Conservation (phyloP, 2,888 invertebrate species). For the Branchellion lobata region DNA sequence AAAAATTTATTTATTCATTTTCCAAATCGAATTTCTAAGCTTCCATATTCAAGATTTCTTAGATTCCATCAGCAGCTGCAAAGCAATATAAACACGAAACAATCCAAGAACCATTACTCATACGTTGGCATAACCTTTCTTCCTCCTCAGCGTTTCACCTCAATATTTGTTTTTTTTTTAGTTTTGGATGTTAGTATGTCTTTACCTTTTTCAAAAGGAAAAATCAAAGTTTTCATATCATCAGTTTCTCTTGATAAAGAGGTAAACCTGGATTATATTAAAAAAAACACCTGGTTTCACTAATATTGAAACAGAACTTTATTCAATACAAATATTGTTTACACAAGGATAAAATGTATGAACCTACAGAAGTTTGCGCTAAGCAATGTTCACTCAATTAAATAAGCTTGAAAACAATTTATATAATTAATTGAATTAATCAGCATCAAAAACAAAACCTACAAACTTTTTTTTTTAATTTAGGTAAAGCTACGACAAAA, state of each 20-base stretch:
- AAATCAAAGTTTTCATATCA: conserved; percentile 39
- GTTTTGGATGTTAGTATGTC: conserved; percentile 13
- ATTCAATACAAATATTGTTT: conserved; percentile 7
- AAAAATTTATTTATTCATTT: too few species aligned
- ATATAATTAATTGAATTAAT: not conserved
- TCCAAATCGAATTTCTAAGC: too few species aligned
- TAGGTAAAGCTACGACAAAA: conserved; percentile 31
- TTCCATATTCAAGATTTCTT: too few species aligned
- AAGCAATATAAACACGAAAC: not conserved
- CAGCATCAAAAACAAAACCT: conserved; percentile 6
- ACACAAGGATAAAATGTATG: not conserved
- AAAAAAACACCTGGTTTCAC: not conserved
- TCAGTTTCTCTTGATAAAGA: conserved; percentile 40
- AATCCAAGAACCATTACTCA: not conserved
- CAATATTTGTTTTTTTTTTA: not conserved
- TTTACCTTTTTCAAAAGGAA: conserved; percentile 37
- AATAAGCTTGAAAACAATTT: not conserved
- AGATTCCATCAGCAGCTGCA: conserved; percentile 5
- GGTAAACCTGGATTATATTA: not conserved
- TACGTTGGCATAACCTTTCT: too few species aligned
- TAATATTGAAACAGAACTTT: not conserved
- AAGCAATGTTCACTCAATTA: not conserved
- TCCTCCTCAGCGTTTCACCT: too few species aligned
- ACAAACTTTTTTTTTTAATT: not conserved
- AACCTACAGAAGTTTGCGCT: too few species aligned